These are phyloP conservation scores for Pterocles burchelli DNA, from an alignment of 2,113 vertebrate genomes.

Conservation along the genomic window DNA sequence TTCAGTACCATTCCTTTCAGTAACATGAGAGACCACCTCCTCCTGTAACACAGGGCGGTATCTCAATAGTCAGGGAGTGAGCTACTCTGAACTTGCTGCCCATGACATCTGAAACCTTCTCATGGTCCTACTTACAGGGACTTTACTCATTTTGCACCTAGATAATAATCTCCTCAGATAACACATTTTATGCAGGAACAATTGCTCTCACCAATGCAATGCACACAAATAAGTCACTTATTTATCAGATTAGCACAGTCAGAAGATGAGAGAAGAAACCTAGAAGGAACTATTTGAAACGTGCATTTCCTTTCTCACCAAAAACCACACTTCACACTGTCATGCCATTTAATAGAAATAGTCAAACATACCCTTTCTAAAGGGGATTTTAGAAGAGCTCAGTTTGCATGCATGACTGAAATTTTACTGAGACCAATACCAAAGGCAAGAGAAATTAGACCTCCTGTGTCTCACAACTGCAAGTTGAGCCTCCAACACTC, in stretches of 20 bases:
- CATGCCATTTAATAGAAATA: not conserved
- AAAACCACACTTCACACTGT: not conserved
- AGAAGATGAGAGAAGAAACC: not conserved
- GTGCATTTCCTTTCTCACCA: not conserved
- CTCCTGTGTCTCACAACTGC: not conserved
- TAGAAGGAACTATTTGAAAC: not conserved
- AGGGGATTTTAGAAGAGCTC: not conserved
- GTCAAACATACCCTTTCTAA: not conserved
- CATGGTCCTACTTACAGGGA: not conserved
- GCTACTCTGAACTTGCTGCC: not conserved
- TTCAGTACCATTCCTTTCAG: not conserved
- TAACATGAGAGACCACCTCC: not conserved
- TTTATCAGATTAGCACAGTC: not conserved
- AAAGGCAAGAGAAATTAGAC: not conserved
- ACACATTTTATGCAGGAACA: not conserved
- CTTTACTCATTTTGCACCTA: not conserved
- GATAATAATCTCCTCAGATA: not conserved
- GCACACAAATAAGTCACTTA: not conserved
- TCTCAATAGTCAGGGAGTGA: not conserved
- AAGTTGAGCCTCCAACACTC: not conserved
- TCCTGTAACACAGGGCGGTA: not conserved
- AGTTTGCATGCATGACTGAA: not conserved
- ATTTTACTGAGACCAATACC: not conserved
- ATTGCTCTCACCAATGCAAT: not conserved
- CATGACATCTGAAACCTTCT: not conserved